Percentiles rank a stretch among this genome's conserved stretches.
Evolutionary conservation across 2,888 invertebrate genomes (phyloP).

Genomic region (Andrena camellia): DNA sequence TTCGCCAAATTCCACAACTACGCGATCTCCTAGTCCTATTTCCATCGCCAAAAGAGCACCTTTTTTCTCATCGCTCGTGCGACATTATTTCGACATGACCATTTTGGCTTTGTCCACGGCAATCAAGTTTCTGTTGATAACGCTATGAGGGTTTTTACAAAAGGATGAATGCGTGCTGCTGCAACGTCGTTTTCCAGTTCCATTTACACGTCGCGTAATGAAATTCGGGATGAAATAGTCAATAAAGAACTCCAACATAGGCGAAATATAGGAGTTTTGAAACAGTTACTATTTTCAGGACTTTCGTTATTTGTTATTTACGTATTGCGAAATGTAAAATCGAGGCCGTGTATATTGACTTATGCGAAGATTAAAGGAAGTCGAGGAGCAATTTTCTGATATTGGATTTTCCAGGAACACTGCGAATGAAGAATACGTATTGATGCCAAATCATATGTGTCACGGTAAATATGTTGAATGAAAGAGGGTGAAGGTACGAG

Average conservation of each 20-base stretch:
- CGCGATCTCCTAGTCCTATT: not conserved
- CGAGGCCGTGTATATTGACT: not conserved
- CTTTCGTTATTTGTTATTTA: not conserved
- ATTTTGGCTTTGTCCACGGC: not conserved
- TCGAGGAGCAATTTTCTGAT: not conserved
- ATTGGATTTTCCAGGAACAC: not conserved
- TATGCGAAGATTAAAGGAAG: not conserved
- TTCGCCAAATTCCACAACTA: conserved; percentile 20
- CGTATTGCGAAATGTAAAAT: not conserved
- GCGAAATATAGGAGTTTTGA: not conserved
- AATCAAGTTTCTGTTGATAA: not conserved
- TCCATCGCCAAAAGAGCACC: not conserved
- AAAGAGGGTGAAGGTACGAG: not conserved
- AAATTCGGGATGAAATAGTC: not conserved
- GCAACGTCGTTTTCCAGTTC: not conserved
- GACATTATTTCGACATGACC: not conserved
- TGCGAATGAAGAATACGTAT: not conserved
- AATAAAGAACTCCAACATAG: not conserved
- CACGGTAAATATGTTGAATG: not conserved
- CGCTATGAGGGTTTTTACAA: not conserved
- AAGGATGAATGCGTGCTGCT: not conserved
- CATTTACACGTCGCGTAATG: not conserved
- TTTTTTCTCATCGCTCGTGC: not conserved
- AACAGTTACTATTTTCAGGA: not conserved
- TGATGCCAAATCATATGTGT: not conserved